Conservation (phyloP, 2,113 vertebrate species). For the Abramis brama region DNA sequence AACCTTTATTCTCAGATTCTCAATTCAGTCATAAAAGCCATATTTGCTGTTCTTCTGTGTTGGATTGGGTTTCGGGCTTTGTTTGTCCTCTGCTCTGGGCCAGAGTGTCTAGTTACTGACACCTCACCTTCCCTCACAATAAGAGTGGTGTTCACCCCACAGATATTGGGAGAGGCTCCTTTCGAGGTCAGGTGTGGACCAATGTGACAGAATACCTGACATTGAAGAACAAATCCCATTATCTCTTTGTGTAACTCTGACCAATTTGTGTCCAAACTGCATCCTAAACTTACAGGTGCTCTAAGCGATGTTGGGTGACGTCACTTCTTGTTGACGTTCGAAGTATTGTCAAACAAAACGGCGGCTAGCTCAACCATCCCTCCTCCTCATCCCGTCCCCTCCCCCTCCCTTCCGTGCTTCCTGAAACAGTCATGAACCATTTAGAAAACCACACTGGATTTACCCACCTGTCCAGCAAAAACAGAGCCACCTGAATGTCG, state of each 20-base stretch:
- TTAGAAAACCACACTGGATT: too few species aligned
- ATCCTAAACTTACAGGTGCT: not conserved
- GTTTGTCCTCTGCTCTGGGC: conserved; percentile 59
- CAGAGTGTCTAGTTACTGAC: conserved; percentile 67
- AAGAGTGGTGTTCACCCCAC: conserved; percentile 64
- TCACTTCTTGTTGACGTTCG: too few species aligned
- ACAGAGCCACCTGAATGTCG: too few species aligned
- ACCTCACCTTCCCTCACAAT: conserved; percentile 68
- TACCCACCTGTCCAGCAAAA: too few species aligned
- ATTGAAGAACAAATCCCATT: not conserved
- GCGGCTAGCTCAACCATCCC: too few species aligned
- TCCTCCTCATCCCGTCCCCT: too few species aligned
- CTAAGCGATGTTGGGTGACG: too few species aligned
- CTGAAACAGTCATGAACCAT: too few species aligned
- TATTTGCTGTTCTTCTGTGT: conserved; percentile 61
- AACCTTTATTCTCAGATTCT: conserved; percentile 63
- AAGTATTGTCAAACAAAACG: too few species aligned
- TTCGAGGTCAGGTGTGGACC: conserved; percentile 63
- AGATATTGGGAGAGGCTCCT: conserved; percentile 48
- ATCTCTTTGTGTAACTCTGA: not conserved
- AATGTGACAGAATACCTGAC: conserved; percentile 7
- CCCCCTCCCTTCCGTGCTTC: too few species aligned
- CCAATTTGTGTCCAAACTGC: not conserved
- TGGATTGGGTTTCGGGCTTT: conserved; percentile 70
- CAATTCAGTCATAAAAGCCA: conserved; percentile 61